Evolutionary conservation across 2,113 vertebrate genomes (phyloP).

Genomic region (Toxostoma redivivum): DNA sequence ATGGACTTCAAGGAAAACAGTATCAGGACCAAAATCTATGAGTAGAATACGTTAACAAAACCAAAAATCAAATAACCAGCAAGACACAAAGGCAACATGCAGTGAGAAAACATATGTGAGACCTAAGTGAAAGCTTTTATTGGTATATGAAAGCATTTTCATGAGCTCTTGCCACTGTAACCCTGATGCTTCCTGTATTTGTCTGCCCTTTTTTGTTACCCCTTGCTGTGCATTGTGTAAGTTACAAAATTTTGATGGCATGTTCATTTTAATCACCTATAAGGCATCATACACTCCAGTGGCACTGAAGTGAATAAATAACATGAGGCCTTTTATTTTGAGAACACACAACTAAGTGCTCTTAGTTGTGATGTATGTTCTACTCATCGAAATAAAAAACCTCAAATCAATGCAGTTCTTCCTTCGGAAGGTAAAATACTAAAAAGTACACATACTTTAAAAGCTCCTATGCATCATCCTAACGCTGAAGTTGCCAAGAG

Average conservation of each 20-base stretch:
- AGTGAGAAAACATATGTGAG: conserved; percentile 8
- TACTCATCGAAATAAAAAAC: neutral
- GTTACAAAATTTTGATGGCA: neutral
- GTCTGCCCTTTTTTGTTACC: neutral
- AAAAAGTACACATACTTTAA: neutral
- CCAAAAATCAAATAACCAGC: conserved; percentile 60
- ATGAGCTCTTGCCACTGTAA: neutral
- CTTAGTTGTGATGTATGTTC: neutral
- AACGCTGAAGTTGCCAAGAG: neutral
- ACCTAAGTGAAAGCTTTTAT: conserved; percentile 27
- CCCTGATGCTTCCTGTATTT: neutral
- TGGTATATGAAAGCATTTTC: conserved; percentile 45
- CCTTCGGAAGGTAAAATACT: neutral
- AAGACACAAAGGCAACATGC: conserved; percentile 44
- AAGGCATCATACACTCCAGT: neutral
- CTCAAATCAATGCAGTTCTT: neutral
- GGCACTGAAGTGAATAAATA: neutral
- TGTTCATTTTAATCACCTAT: conserved; percentile 34
- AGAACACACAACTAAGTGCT: neutral
- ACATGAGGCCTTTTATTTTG: neutral
- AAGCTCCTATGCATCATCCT: neutral
- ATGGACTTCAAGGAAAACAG: neutral
- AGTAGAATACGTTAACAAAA: neutral
- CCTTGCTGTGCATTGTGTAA: conserved; percentile 41
- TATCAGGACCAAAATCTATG: neutral